These are phyloP conservation scores for Rhinophrynus dorsalis DNA, from an alignment of 2,797 vertebrate genomes.

Conservation along the genomic window DNA sequence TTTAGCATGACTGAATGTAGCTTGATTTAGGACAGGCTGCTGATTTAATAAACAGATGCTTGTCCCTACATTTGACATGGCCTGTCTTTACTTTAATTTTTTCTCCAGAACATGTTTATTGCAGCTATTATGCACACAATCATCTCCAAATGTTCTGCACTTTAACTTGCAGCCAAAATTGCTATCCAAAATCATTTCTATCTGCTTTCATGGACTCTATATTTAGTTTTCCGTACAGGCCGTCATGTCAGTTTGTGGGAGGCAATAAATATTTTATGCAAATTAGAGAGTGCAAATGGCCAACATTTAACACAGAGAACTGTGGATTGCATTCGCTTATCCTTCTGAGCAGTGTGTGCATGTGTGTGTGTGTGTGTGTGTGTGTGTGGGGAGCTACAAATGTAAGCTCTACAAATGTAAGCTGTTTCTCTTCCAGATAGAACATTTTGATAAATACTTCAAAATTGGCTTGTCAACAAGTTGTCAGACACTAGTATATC, in stretches of 20 bases:
- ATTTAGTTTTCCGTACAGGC: slow-evolving; percentile 34
- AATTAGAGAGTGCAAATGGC: slow-evolving; percentile 10
- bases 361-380: too few species aligned
- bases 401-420: too few species aligned
- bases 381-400: too few species aligned
- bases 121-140: slow-evolving; percentile 37
- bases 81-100: slow-evolving; percentile 36
- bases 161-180: slow-evolving; percentile 41
- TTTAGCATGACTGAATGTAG: slow-evolving; percentile 34
- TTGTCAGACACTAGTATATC: background rate
- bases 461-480: slow-evolving; percentile 11
- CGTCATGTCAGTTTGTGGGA: slow-evolving; percentile 38
- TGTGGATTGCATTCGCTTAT: slow-evolving; percentile 12
- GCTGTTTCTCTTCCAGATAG: background rate
- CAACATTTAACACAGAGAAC: slow-evolving; percentile 22
- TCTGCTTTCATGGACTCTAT: slow-evolving; percentile 34
- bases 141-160: slow-evolving; percentile 46
- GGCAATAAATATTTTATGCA: slow-evolving; percentile 42
- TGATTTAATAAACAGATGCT: slow-evolving; percentile 49
- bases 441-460: slow-evolving; percentile 3
- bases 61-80: slow-evolving; percentile 40
- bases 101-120: slow-evolving; percentile 41
- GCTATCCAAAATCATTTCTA: slow-evolving; percentile 40
- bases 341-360: too few species aligned
- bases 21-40: slow-evolving; percentile 45